Percentiles rank a stretch among this genome's conserved stretches.
These are phyloP conservation scores for Argynnis bischoffii DNA, from an alignment of 2,888 invertebrate species.

Conservation along the genomic window DNA sequence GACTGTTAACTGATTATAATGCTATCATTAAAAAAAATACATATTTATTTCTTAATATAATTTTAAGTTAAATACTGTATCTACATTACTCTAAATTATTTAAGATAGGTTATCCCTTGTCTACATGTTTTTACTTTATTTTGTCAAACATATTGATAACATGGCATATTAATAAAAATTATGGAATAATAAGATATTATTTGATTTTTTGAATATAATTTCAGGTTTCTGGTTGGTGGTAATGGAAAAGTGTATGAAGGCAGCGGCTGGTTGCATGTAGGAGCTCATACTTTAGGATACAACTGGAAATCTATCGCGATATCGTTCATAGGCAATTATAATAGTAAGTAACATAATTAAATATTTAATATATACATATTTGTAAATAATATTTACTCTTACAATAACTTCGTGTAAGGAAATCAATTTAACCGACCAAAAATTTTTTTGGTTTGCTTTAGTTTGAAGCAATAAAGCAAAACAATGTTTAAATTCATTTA, in stretches of 20 bases:
- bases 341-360: constrained; percentile 49
- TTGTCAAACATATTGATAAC: neutral
- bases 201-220: constrained; percentile 19
- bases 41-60: too few relatives aligned
- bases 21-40: too few relatives aligned
- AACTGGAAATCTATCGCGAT: constrained; percentile 84
- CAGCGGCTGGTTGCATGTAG: constrained; percentile 83
- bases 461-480: too few relatives aligned
- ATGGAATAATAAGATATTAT: neutral
- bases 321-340: constrained; percentile 81
- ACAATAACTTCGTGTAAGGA: too few relatives aligned
- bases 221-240: constrained; percentile 84
- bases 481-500: too few relatives aligned
- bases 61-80: too few relatives aligned
- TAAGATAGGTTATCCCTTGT: too few relatives aligned
- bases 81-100: too few relatives aligned
- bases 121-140: too few relatives aligned
- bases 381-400: neutral
- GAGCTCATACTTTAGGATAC: constrained; percentile 83
- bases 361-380: neutral
- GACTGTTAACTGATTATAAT: too few relatives aligned
- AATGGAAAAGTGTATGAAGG: constrained; percentile 86
- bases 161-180: neutral
- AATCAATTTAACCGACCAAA: too few relatives aligned
- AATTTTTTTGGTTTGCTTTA: too few relatives aligned